A percentile compares a stretch with the other conserved stretches of the same genome.
Evolutionary conservation across 2,113 vertebrate species (phyloP).

Genomic region (Nibea albiflora): DNA sequence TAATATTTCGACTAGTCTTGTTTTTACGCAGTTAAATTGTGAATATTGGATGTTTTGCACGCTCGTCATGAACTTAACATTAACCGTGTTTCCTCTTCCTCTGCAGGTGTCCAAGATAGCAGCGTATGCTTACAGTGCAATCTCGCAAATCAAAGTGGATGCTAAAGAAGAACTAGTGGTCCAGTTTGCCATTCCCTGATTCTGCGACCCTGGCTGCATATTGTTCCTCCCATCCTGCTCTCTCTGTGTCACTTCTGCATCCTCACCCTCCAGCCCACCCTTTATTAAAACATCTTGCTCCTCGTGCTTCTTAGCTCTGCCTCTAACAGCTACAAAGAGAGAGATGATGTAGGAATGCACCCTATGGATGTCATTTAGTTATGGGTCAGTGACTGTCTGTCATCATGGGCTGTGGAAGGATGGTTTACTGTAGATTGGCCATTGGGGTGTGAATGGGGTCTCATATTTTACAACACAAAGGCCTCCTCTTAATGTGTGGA

Average conservation of each 20-base stretch:
- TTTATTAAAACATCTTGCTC: conserved; percentile 59
- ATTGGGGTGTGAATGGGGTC: conserved; percentile 1
- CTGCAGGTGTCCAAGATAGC: conserved; percentile 94
- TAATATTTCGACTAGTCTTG: background rate
- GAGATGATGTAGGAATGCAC: conserved; percentile 41
- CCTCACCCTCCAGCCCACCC: conserved; percentile 50
- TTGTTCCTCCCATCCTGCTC: conserved; percentile 42
- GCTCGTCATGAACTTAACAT: background rate
- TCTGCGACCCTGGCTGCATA: conserved; percentile 23
- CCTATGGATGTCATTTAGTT: conserved; percentile 24
- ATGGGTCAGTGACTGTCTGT: conserved; percentile 18
- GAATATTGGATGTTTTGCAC: background rate
- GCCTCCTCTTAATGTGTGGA: conserved; percentile 26
- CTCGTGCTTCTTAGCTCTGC: conserved; percentile 55
- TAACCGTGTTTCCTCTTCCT: conserved; percentile 12
- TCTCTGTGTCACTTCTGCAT: conserved; percentile 51
- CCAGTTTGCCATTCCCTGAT: conserved; percentile 96
- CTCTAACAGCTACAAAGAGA: conserved; percentile 52
- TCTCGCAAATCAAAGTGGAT: conserved; percentile 97
- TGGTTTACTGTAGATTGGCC: conserved; percentile 7
- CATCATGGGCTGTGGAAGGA: conserved; percentile 9
- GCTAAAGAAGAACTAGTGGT: conserved; percentile 97
- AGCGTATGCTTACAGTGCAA: conserved; percentile 95
- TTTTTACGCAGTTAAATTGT: background rate
- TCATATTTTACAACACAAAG: conserved; percentile 40